A percentile compares a stretch with the other conserved stretches of the same genome.
phyloP scores from a whole-genome alignment of 2,888 invertebrate species.

The Carpatolechia fugitivella region DNA sequence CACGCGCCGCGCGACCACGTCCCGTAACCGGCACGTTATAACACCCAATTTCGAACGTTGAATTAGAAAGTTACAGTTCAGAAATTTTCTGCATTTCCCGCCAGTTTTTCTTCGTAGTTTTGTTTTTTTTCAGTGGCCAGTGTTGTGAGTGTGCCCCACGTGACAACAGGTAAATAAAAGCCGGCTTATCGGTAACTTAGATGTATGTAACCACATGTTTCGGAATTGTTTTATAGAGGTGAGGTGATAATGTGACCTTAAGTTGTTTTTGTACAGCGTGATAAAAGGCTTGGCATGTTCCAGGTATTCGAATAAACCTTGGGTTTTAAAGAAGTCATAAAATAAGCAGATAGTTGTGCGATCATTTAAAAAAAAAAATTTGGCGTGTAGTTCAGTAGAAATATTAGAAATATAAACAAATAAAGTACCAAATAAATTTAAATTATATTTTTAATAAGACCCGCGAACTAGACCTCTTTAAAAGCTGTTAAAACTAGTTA shows the following conservation, averaged over 20 bases:
- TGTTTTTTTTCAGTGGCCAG: slow-evolving; percentile 3
- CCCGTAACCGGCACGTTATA: not conserved
- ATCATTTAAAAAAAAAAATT: too few species aligned
- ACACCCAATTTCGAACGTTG: not conserved
- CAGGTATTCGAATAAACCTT: not conserved
- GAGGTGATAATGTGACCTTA: slow-evolving; percentile 11
- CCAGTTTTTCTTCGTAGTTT: not conserved
- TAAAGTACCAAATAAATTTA: too few species aligned
- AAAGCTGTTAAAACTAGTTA: too few species aligned
- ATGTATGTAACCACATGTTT: slow-evolving; percentile 7
- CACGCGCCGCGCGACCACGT: slow-evolving; percentile 21
- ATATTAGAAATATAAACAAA: too few species aligned
- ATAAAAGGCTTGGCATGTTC: not conserved
- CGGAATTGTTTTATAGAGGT: slow-evolving; percentile 6
- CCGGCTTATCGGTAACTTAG: slow-evolving; percentile 12
- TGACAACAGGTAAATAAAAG: slow-evolving; percentile 16
- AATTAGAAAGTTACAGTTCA: slow-evolving; percentile 6
- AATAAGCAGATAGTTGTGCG: too few species aligned
- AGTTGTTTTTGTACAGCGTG: not conserved
- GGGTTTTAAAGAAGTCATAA: not conserved
- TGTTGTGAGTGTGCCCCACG: slow-evolving; percentile 11
- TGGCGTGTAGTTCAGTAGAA: too few species aligned
- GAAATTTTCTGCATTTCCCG: not conserved
- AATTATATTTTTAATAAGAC: too few species aligned
- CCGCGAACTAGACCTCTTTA: too few species aligned